phyloP scores from a whole-genome alignment of 1,140 invertebrate species.

The Drosophila rufa region DNA sequence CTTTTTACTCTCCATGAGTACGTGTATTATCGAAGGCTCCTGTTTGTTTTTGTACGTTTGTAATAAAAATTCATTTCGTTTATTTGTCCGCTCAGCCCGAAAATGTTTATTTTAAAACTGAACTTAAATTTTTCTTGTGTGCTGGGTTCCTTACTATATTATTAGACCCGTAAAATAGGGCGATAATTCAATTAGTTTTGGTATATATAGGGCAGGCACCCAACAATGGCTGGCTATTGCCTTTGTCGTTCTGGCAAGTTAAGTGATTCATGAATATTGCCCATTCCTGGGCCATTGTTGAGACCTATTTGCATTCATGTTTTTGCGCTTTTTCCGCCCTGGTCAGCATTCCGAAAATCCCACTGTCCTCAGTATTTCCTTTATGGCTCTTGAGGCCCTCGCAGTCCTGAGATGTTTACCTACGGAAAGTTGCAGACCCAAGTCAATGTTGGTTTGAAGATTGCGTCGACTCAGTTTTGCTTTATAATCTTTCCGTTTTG shows the following conservation, averaged over 20 bases:
- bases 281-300: conserved; percentile 50
- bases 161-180: conserved; percentile 38
- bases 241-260: conserved; percentile 48
- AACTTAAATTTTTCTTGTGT: conserved; percentile 22
- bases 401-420: conserved; percentile 34
- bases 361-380: conserved; percentile 12
- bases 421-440: conserved; percentile 33
- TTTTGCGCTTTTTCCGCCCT: conserved; percentile 39
- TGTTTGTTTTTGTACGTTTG: conserved; percentile 13
- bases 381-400: conserved; percentile 19
- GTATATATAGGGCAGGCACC: neutral
- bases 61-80: conserved; percentile 69
- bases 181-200: conserved; percentile 71
- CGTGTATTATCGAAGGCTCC: conserved; percentile 16
- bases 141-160: conserved; percentile 1
- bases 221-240: conserved; percentile 45
- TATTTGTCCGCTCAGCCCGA: conserved; percentile 31
- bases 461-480: conserved; percentile 2
- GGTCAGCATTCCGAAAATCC: conserved; percentile 23
- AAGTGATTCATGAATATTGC: conserved; percentile 36
- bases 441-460: conserved; percentile 36
- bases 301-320: conserved; percentile 75
- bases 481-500: conserved; percentile 3
- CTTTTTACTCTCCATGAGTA: conserved; percentile 43
- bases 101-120: conserved; percentile 24